Base-by-base conservation (phyloP, 2,797 vertebrate species). In the Syngnathus rostellatus region DNA sequence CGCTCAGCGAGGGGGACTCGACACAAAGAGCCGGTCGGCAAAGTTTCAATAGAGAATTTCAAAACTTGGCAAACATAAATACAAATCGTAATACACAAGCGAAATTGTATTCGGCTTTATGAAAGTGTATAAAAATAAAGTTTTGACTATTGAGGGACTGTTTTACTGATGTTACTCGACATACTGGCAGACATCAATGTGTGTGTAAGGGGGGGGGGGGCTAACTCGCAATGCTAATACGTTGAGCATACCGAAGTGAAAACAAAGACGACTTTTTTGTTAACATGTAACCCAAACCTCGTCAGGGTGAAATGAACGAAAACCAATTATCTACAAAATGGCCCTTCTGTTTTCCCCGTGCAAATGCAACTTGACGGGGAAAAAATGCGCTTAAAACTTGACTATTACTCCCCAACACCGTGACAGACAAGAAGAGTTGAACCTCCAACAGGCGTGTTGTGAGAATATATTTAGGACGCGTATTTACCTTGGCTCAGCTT, bases 201-300 rank as follows among this genome's bases (percentile, higher is more conserved):
- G 25, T 23, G 31, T 31, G 31, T 31, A 0, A 63, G 10, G 62
- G 73, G 58, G 7, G 3, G 58, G 51, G 62, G 25, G 40, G 66
- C 63, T 63, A 68, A 75, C 64, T 76, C 72, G 1, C 62, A 77
- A 79, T 85, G 85, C 85, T 84, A 85, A 83, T 84, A 71, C 68
- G 61, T 72, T 78, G 50, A 72, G 55, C 63, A 72, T 41, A 68
- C 1, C 84, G 85, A 86, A 89, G 71, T 87, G 89, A 62, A 62
- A 92, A 93, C 92, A 94, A 94, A 93, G 89, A 90, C 83, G 80
- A 82, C 50, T 85, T 87, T 89, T 83, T 89, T 83, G 77, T 66
- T 45, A 66, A 41, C 67, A 54, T 25, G 68, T 64, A 60, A 65
- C 25, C 53, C 60, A 25, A 57, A 16, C 25, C 37, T 17, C 14